Base-by-base conservation (phyloP, 1,140 invertebrate genomes). In the Hyposmocoma kahamanoa region DNA sequence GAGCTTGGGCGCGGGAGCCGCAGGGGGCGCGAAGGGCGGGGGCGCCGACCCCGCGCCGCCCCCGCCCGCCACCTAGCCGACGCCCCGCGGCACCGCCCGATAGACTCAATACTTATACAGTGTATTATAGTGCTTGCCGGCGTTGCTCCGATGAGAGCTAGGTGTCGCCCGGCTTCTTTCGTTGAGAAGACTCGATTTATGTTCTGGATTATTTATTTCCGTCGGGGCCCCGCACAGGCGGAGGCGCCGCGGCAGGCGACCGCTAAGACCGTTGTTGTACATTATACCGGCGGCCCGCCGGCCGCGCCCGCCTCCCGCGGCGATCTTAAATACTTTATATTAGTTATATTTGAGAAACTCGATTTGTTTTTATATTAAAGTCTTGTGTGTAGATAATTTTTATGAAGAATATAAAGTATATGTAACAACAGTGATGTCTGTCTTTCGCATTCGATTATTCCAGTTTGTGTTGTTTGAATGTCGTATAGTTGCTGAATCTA, bases 301-400 rank as follows among this genome's bases (percentile, higher is more conserved):
- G 49, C 54, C 50, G 56, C 56, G 59, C 41, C 28, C n/a, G 24
- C 45, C 34, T 36, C 26, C 22, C n/a, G 22, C 53, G 53, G 26
- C 46, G 32, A 61, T 61, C 59, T 66, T 65, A 46, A 62, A 63
- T 62, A 64, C 51, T 72, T 67, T 73, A 56, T 68, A 64, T 73
- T 55, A 76, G 64, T 80, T 78, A 70, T 72, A 73, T 80, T 74
- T 70, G 69, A 73, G 58, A 72, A 76, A 73, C 62, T 66, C 59
- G 62, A 71, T 77, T 77, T 72, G 65, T 75, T 78, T 68, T 76
- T 79, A 68, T 74, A 72, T 70, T 71, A 72, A 75, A 81, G 72
- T 81, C 79, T 78, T 69, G 73, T 84, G 75, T 84, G 77, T 81
- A 80, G 75, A 84, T 81, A 84, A 77, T 81, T 81, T 84, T 78